Evolutionary conservation across 1,140 invertebrate genomes (phyloP), one percentile per base, ranked within the genome.

Genomic region (Asbolus verrucosus): DNA sequence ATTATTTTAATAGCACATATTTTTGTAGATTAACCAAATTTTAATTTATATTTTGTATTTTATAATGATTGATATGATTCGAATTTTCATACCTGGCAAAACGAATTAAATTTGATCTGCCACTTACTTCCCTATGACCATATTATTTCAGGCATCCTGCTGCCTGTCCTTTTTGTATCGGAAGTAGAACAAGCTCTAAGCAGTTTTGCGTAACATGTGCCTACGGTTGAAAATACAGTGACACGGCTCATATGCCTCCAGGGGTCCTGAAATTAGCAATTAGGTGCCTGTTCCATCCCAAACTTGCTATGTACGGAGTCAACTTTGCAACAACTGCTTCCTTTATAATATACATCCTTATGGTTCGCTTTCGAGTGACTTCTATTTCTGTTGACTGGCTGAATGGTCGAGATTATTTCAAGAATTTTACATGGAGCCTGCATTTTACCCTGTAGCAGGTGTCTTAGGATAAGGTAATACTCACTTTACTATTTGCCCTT

Each of bases 191-290:
- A 11, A n/a, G n/a, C 33, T n/a, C 8, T 36, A 4, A 11, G 33
- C 33, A 36, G 33, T 36, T 36, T 36, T 24, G 46, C 46, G 43
- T n/a, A n/a, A n/a, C n/a, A n/a, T n/a, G n/a, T 24, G 43, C 5
- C 16, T 19, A 33, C 15, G 1, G 27, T 61, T 8, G n/a, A 50
- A 50, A 67, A 59, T 27, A 67, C 46, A 31, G 11, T 39, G 65
- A 67, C 65, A 67, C 65, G 46, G 39, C 36, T 66, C 65, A 38
- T 69, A 63, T 63, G 60, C 61, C 67, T 27, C 18, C 54, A 19
- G 38, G 69, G 66, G 61, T 69, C 59, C 30, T 54, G 67, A 68
- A 72, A 72, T 72, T 72, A 72, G 71, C 67, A 72, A 72, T 72
- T 72, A 72, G 71, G 67, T 59, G 66, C 61, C 67, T 62, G 65